Evolutionary conservation across 1,140 invertebrate species (phyloP), one percentile per base, ranked within the genome.

Genomic region (Solen grandis): DNA sequence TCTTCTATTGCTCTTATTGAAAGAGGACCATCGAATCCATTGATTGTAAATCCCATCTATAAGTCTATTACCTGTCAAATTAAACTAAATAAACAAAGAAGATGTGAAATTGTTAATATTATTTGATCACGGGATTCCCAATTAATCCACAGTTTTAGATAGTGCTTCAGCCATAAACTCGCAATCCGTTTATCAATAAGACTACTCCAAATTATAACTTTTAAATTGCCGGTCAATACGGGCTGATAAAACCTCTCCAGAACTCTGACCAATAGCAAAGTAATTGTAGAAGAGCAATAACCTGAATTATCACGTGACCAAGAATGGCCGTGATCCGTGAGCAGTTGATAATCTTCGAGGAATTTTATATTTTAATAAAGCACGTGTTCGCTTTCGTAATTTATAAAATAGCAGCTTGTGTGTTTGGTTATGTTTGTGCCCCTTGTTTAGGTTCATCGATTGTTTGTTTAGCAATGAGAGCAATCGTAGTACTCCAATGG

Each of bases 41-140:
- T 68, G 63, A 68, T 78, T 78, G 27, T 22, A 41, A 36, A 22
- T 78, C 52, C 54, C 41, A 25, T 8, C 19, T 68, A 33, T 78
- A 78, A 78, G 75, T 57, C 63, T 69, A 78, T 78, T 68, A 78
- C 31, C 54, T 78, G 63, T 78, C 75, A 78, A 68, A 68, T 78
- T 78, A 78, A 78, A 78, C 35, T 69, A 55, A 33, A 33, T 55
- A 78, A 78, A 78, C 63, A 78, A 27, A 68, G 59, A 46, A 59
- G 46, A 78, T 78, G 75, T 59, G 62, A 60, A 78, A 50, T 78
- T 69, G 60, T 69, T 59, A 68, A 78, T 62, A 78, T 36, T 78
- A 69, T 78, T 78, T 69, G 50, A 62, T 69, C 52, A 68, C 35
- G 31, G 68, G 65, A 78, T 29, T 54, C 33, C 36, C 22, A 31